A percentile compares a stretch with the other conserved stretches of the same genome.
These are phyloP conservation scores for Thymelicus sylvestris DNA, from an alignment of 2,888 invertebrate species.

Conservation along the genomic window DNA sequence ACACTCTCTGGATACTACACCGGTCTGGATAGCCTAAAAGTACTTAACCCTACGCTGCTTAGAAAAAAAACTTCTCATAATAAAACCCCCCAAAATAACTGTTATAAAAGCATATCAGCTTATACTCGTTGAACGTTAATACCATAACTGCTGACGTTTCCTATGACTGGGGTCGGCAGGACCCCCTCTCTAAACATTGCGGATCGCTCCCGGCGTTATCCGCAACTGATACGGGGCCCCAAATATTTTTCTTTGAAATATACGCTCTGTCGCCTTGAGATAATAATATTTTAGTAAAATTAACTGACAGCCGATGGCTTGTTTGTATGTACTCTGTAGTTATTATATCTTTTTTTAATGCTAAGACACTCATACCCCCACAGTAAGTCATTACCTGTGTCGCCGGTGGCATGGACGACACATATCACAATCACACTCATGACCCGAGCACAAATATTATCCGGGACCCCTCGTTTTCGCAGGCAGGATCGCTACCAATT, in stretches of 20 bases:
- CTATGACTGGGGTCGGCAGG: slow-evolving; percentile 28
- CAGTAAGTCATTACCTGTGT: too few species aligned
- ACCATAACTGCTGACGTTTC: slow-evolving; percentile 43
- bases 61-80: neutral
- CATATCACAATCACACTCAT: too few species aligned
- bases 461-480: too few species aligned
- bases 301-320: neutral
- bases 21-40: too few species aligned
- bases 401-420: too few species aligned
- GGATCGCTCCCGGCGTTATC: slow-evolving; percentile 46
- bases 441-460: too few species aligned
- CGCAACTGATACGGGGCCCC: slow-evolving; percentile 48
- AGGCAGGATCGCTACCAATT: too few species aligned
- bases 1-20: too few species aligned
- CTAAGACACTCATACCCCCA: too few species aligned
- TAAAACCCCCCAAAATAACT: neutral
- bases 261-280: slow-evolving; percentile 48
- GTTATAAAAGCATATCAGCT: slow-evolving; percentile 24
- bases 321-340: too few species aligned
- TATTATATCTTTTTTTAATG: too few species aligned
- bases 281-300: slow-evolving; percentile 15
- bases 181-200: slow-evolving; percentile 45
- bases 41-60: neutral
- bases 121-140: slow-evolving; percentile 43
- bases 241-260: slow-evolving; percentile 52